Conservation (phyloP, 2,113 vertebrate species). For the Puffinus mauretanicus region DNA sequence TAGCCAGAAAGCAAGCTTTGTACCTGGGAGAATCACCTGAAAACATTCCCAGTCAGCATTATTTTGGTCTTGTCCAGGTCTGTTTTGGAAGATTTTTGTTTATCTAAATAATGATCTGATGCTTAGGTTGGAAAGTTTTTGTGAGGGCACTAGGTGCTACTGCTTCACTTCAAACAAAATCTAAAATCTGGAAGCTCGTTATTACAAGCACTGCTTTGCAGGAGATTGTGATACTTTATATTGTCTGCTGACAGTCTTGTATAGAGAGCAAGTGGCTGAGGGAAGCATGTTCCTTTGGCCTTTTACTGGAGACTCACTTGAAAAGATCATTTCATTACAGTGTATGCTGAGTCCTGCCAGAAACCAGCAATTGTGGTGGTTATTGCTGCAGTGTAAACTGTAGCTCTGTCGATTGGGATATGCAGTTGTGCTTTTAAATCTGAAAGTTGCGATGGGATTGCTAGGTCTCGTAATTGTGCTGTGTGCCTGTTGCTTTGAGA, state of each 20-base stretch:
- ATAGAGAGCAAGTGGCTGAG: background rate
- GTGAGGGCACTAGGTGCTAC: background rate
- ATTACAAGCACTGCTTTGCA: background rate
- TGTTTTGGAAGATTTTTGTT: background rate
- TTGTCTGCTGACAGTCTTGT: background rate
- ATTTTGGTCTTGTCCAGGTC: background rate
- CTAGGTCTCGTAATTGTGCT: background rate
- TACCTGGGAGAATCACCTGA: background rate
- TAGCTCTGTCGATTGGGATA: background rate
- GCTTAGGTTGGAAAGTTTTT: background rate
- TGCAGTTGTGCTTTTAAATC: background rate
- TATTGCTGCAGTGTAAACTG: background rate
- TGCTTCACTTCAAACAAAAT: background rate
- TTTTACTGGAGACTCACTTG: background rate
- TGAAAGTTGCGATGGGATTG: background rate
- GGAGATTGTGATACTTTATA: background rate
- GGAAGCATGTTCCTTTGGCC: background rate
- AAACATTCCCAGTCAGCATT: background rate
- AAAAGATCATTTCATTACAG: background rate
- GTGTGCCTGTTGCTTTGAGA: background rate
- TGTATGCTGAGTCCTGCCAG: background rate
- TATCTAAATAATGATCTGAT: background rate
- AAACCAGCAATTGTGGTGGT: background rate
- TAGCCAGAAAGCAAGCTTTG: background rate
- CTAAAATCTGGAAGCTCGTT: background rate